A percentile compares a stretch with the other conserved stretches of the same genome.
Conservation (phyloP, 2,113 vertebrate genomes). For the Alexandromys fortis region DNA sequence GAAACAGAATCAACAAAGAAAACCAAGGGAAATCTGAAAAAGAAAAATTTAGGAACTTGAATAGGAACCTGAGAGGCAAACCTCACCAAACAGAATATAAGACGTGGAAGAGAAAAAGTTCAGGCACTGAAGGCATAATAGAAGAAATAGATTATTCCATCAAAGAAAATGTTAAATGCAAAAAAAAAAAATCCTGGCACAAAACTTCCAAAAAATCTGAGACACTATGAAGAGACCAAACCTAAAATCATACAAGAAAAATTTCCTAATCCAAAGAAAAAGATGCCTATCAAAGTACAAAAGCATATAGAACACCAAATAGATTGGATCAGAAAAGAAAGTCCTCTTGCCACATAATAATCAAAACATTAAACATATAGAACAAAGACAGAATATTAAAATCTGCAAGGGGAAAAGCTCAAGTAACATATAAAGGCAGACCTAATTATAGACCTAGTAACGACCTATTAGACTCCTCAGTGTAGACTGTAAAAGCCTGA, state of each 20-base stretch:
- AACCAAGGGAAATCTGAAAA: neutral
- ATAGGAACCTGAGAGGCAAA: neutral
- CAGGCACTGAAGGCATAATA: neutral
- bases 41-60: neutral
- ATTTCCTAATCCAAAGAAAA: no score
- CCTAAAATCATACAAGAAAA: neutral
- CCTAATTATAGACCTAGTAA: no score
- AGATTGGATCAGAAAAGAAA: neutral
- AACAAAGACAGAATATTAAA: no score
- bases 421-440: no score
- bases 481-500: no score
- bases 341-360: no score
- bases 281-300: neutral
- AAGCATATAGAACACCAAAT: neutral
- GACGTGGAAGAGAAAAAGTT: neutral
- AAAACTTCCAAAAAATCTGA: neutral
- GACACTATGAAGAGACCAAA: neutral
- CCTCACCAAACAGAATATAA: neutral
- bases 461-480: no score
- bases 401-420: no score
- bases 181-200: neutral
- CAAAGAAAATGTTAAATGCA: neutral
- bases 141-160: neutral
- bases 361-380: no score
- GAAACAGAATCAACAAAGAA: no score